Conservation (phyloP, 1,140 invertebrate genomes). For the Conopomorpha cramerella region DNA sequence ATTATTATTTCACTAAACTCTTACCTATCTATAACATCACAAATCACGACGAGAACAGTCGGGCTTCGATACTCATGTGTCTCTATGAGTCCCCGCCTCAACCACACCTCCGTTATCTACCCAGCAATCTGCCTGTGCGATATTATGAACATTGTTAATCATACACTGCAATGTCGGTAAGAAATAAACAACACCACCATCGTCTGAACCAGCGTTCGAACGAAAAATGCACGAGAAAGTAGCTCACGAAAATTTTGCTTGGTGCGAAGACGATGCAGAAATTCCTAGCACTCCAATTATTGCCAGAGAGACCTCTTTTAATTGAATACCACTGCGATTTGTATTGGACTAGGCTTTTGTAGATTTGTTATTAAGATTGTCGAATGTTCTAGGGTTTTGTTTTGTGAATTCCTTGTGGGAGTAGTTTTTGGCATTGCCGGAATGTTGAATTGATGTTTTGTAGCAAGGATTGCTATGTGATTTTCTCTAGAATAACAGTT, state of each 20-base stretch:
- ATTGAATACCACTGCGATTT: slow-evolving; percentile 22
- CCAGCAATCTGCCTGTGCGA: slow-evolving; percentile 15
- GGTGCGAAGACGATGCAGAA: not conserved
- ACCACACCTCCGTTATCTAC: slow-evolving; percentile 21
- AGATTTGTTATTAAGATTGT: slow-evolving; percentile 30
- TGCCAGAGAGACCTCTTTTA: slow-evolving; percentile 13
- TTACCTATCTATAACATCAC: no score
- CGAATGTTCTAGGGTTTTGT: no score
- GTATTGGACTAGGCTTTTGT: slow-evolving; percentile 15
- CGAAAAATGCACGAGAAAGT: not conserved
- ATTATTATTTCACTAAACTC: no score
- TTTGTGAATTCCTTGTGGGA: no score
- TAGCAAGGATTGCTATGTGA: no score
- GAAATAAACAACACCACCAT: not conserved
- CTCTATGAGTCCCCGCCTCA: slow-evolving; percentile 18
- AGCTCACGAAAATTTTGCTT: not conserved
- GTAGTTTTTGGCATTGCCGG: no score
- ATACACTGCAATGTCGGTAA: slow-evolving; percentile 4
- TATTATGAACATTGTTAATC: slow-evolving; percentile 18
- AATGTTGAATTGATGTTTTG: no score
- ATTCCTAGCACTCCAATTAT: slow-evolving; percentile 11
- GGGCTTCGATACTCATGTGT: no score
- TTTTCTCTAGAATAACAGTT: no score
- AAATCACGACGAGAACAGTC: no score
- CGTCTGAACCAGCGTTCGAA: not conserved